Base-by-base conservation (phyloP, 92 coral and sea anemone genomes). In the Palythoa caribaeorum region DNA sequence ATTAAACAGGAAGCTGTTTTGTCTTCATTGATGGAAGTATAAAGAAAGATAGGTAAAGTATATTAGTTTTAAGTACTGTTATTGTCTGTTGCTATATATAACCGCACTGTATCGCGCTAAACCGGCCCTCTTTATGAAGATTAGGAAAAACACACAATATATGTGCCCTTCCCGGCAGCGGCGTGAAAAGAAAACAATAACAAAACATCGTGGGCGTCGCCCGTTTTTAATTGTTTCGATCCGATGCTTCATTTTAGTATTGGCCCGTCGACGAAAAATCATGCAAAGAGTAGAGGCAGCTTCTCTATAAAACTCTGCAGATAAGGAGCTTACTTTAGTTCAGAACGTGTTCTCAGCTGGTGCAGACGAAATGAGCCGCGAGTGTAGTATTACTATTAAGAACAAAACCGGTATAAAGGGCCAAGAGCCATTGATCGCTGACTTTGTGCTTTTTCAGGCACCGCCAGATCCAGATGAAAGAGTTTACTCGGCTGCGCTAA, bases 381-480 rank as follows among this genome's bases (percentile, higher is more conserved):
- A 9, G 62, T 76, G 79, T 40, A 48, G 51, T 19, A 76, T 76
- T 17, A 76, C 62, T 48, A 16, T 76, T 47, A 76, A 48, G 79
- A 76, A 76, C 62, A 76, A 76, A 57, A 76, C 79, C 38, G 79
- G 57, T 10, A 13, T 2, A 50, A 21, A 76, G 19, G 79, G 79
- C 28, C 60, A 76, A 44, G 79, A 76, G 17, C 62, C 79, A 17
- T 59, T 76, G 48, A 76, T 76, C 51, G 80, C 53, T 3, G 80
- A 76, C 59, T 76, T 76, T 39, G 50, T 76, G 80, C 28, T 76
- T 15, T 76, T 50, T 44, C 80, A 76, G 50, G 50, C 80, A n/a
- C 39, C 53, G 1, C 9, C 65, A 20, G 28, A 76, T 3, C 80
- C 80, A 10, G 28, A 35, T 19, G 44, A 52, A 51, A 60, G 13